Evolutionary conservation across 1,140 invertebrate species (phyloP), one percentile per base, ranked within the genome.

Genomic region (Octopus bimaculoides): DNA sequence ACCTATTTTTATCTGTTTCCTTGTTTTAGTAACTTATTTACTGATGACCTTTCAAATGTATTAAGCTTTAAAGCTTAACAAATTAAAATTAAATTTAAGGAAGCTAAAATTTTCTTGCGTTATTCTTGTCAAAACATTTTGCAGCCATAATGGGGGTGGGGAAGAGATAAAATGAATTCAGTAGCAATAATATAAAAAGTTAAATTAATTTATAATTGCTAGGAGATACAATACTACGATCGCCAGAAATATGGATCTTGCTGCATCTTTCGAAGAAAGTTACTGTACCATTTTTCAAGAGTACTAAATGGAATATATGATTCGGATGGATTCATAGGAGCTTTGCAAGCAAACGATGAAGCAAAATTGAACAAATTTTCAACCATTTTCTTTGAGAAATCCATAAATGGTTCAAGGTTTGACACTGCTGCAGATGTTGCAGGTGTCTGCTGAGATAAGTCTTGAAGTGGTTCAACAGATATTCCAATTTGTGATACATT

Each of bases 161-260:
- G 26, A 41, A 41, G 26, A 41, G 26, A 41, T 41, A 41, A 41
- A 41, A 41, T 41, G 26, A 41, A 41, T 3, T 41, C 26, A 41
- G 26, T 41, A 41, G 26, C 26, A 41, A 41, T 41, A 41, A 41
- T 41, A 41, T 41, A 41, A 41, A 41, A 41, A 41, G 26, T 17
- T 12, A n/a, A 75, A 75, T 75, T 17, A 75, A n/a, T 12, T 75
- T 41, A 41, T 41, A 41, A 41, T 41, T 41, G 26, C 26, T 9
- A 73, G 14, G 20, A 75, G 7, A 17, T 26, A 71, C 17, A 75
- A 17, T 80, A 54, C 85, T 77, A 88, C 52, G 84, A 84, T 88
- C 94, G 96, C 97, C 97, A 99, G 89, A 98, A 99, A 87, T 98
- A 95, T 4, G 97, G 97, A 91, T 99, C 98, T 83, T 95, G 94